Conservation (phyloP, 2,888 invertebrate species). For the Odontocolon sp. region DNA sequence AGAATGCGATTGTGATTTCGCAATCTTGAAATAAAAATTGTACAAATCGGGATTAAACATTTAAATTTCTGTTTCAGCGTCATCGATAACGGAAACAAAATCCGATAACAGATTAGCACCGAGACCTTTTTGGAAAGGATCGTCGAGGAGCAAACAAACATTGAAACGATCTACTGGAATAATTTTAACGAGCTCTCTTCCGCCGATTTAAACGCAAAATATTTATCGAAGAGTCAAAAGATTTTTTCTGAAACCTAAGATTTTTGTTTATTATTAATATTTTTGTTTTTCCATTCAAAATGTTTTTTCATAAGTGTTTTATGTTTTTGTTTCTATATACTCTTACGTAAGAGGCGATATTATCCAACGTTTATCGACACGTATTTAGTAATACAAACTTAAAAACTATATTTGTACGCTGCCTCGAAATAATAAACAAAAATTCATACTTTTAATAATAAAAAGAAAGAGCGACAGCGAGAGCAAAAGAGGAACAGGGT, state of each 20-base stretch:
- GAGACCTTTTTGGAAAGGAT: slow-evolving; percentile 71
- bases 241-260: slow-evolving; percentile 57
- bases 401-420: slow-evolving; percentile 74
- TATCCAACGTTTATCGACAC: slow-evolving; percentile 49
- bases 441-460: slow-evolving; percentile 37
- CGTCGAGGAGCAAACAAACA: slow-evolving; percentile 50
- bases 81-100: slow-evolving; percentile 61
- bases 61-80: slow-evolving; percentile 44
- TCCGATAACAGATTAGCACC: slow-evolving; percentile 67
- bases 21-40: too few relatives aligned
- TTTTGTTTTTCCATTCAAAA: slow-evolving; percentile 63
- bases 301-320: slow-evolving; percentile 49
- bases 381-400: slow-evolving; percentile 71
- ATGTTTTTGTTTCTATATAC: slow-evolving; percentile 10
- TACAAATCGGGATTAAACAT: too few relatives aligned
- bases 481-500: too few relatives aligned
- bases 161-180: slow-evolving; percentile 22
- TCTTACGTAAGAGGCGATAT: slow-evolving; percentile 36
- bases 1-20: too few relatives aligned
- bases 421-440: slow-evolving; percentile 58
- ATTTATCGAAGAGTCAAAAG: slow-evolving; percentile 50
- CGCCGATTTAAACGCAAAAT: slow-evolving; percentile 57
- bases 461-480: not conserved
- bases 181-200: slow-evolving; percentile 56
- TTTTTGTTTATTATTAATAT: slow-evolving; percentile 47